Percentiles rank a stretch among this genome's conserved stretches.
phyloP scores from a whole-genome alignment of 2,888 invertebrate species.

The Spodoptera picta region DNA sequence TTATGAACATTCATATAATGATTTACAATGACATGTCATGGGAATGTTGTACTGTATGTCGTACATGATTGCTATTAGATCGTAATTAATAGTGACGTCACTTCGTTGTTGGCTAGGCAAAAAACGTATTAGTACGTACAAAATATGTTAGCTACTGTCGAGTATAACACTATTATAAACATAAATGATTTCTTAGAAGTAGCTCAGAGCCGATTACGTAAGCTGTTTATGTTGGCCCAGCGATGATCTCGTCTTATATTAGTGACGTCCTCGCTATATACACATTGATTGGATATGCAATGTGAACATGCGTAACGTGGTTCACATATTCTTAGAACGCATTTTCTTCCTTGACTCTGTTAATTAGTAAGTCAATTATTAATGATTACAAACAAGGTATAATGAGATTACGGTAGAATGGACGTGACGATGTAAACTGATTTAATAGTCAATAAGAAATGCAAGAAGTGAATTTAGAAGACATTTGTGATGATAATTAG shows the following conservation, averaged over 20 bases:
- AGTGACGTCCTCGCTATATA: conserved; percentile 51
- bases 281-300: conserved; percentile 50
- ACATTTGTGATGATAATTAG: not conserved
- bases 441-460: conserved; percentile 24
- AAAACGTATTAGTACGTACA: conserved; percentile 75
- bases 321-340: conserved; percentile 34
- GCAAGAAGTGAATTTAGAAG: conserved; percentile 19
- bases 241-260: conserved; percentile 64
- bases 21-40: conserved; percentile 61
- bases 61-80: conserved; percentile 59
- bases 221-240: conserved; percentile 67
- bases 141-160: conserved; percentile 68
- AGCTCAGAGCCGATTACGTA: conserved; percentile 78
- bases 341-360: conserved; percentile 22
- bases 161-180: conserved; percentile 73
- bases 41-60: conserved; percentile 62
- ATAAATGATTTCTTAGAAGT: conserved; percentile 79
- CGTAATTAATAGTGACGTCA: conserved; percentile 78
- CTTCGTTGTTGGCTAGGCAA: conserved; percentile 60
- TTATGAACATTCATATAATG: conserved; percentile 50
- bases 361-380: conserved; percentile 44
- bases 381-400: conserved; percentile 35
- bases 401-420: conserved; percentile 40
- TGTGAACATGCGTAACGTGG: conserved; percentile 14
- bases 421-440: conserved; percentile 22